Base-by-base conservation (phyloP, 2,113 vertebrate genomes). In the Myocastor coypus region DNA sequence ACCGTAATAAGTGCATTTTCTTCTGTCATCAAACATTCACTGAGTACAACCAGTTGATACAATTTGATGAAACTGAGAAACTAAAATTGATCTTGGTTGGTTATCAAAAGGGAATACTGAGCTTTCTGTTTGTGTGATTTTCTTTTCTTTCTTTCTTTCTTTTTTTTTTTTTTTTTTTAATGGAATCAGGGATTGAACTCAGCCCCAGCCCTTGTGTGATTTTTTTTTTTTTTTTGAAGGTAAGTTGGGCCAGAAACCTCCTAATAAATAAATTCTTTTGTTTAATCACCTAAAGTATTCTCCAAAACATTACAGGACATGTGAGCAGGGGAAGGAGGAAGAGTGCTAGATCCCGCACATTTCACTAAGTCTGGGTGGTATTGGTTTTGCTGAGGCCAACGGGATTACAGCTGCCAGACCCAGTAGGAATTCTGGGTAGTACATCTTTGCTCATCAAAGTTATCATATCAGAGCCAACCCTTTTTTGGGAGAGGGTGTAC, bases 391-490 rank as follows among this genome's bases (percentile, higher is more conserved):
- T 83, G 52, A 91, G 84, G 46, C 89, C 90, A 96, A 8, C 30
- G 40, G 78, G 77, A 30, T 50, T 50, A 37, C 28, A n/a, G 68
- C 64, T 92, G 95, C 95, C 91, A 89, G 52, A 83, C 81, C 89
- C 89, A 87, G 59, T 37, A 81, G 77, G 77, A 78, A 95, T 80
- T 32, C 61, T 89, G 68, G n/a, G 64, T 52, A 69, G 37, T 42
- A 84, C 26, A 88, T 83, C 86, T 82, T 88, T 81, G 88, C 81
- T 95, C 91, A 77, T 59, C 64, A 59, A 57, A 73, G 26, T 37
- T 63, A 59, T 71, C 37, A 85, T 78, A 94, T 89, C 57, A 55
- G 42, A 91, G 84, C 34, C 68, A 69, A 69, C 34, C 12, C 22
- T 63, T 63, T 28, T 63, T 63, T 26, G 61, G 61, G 61, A 22